Conservation (phyloP, 2,113 vertebrate species). For the Callaeas wilsoni region DNA sequence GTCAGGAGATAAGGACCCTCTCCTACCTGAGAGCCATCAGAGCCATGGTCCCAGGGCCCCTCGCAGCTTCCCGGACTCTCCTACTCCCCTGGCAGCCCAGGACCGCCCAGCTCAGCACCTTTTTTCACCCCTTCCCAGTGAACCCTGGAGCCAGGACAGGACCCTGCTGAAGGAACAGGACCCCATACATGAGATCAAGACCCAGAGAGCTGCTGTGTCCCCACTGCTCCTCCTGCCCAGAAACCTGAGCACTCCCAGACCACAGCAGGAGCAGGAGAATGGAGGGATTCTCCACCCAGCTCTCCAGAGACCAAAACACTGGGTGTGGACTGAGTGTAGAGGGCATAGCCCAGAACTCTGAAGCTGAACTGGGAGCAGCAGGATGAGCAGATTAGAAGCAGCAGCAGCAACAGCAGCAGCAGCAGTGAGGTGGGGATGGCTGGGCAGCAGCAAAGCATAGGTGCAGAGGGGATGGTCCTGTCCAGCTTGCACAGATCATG, state of each 20-base stretch:
- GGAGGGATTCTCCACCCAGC: not conserved
- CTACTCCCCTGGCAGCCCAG: not conserved
- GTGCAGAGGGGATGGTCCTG: not conserved
- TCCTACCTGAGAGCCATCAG: not conserved
- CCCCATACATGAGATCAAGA: not conserved
- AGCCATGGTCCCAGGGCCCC: not conserved
- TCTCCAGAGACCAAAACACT: not conserved
- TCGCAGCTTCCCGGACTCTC: not conserved
- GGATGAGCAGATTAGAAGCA: not conserved
- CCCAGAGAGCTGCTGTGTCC: not conserved
- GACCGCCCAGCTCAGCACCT: not conserved
- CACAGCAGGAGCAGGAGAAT: not conserved
- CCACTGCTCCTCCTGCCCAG: not conserved
- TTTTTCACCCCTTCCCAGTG: not conserved
- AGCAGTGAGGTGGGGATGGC: not conserved
- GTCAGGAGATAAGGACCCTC: not conserved
- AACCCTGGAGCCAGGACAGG: not conserved
- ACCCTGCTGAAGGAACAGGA: not conserved
- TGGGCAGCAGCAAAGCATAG: not conserved
- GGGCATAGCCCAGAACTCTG: not conserved
- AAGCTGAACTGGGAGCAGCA: not conserved
- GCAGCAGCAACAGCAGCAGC: not conserved
- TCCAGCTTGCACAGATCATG: accelerated
- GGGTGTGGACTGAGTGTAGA: not conserved
- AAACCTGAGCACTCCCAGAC: not conserved